Percentiles rank a stretch among this genome's conserved stretches.
Conservation (phyloP, 2,888 invertebrate genomes). For the Melieria omissa region DNA sequence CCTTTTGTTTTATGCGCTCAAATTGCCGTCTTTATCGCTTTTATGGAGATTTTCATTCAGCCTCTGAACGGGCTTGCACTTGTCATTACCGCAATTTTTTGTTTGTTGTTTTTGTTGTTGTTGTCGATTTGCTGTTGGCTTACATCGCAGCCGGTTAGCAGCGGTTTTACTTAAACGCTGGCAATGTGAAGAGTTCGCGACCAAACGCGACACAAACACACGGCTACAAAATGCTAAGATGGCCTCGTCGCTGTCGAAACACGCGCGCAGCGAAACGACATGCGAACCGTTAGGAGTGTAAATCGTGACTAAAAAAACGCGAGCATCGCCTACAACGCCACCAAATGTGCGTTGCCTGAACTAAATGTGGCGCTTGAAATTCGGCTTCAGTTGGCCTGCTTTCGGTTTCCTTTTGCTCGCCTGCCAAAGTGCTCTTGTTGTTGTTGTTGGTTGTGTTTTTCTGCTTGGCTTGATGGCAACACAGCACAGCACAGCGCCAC, state of each 20-base stretch:
- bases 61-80: background rate
- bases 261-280: slow-evolving; percentile 53
- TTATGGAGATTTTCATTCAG: slow-evolving; percentile 18
- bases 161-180: too few relatives aligned
- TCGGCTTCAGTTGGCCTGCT: background rate
- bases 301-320: slow-evolving; percentile 61
- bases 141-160: too few relatives aligned
- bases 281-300: slow-evolving; percentile 58
- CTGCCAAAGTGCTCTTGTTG: too few relatives aligned
- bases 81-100: slow-evolving; percentile 26
- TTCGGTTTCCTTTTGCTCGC: too few relatives aligned
- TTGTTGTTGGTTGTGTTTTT: too few relatives aligned
- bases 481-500: too few relatives aligned
- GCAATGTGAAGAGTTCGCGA: too few relatives aligned
- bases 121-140: too few relatives aligned
- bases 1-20: slow-evolving; percentile 9
- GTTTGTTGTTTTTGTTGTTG: slow-evolving; percentile 8
- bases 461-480: too few relatives aligned
- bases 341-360: slow-evolving; percentile 48
- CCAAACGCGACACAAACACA: too few relatives aligned
- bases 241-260: background rate
- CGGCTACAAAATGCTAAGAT: background rate
- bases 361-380: slow-evolving; percentile 28
- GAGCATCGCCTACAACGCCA: slow-evolving; percentile 47
- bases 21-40: slow-evolving; percentile 25